Conservation (phyloP, 2,797 vertebrate genomes). For the Myripristis jacobus region DNA sequence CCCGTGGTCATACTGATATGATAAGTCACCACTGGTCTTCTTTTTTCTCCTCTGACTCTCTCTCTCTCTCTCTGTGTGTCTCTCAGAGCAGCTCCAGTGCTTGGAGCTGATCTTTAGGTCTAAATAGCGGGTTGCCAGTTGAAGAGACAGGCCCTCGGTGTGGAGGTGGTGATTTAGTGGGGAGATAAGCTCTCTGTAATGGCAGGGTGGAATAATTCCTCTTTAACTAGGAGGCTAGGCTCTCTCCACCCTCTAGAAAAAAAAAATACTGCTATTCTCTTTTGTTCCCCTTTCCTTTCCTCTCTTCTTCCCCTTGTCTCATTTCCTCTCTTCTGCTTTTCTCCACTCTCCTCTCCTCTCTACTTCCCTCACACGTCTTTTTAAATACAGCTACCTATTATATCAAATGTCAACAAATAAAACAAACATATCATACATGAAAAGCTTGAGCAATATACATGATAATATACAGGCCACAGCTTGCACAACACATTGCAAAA, state of each 20-base stretch:
- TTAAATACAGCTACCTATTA: conserved; percentile 19
- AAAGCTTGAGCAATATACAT: conserved; percentile 6
- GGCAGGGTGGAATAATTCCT: conserved; percentile 92
- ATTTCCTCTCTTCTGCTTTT: not conserved
- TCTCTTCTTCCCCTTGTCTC: conserved; percentile 4
- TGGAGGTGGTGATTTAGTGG: conserved; percentile 91
- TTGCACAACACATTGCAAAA: not conserved
- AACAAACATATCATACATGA: not conserved
- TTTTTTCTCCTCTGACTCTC: conserved; percentile 3
- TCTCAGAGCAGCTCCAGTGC: conserved; percentile 60
- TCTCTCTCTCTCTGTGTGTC: conserved; percentile 38
- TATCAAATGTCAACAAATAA: conserved; percentile 13
- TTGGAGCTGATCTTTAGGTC: conserved; percentile 86
- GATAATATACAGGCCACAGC: not conserved
- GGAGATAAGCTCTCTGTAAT: conserved; percentile 93
- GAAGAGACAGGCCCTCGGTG: conserved; percentile 73
- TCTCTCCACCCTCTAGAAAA: conserved; percentile 72
- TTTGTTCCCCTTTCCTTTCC: conserved; percentile 42
- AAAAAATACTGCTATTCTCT: conserved; percentile 58
- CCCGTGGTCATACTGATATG: conserved; percentile 45
- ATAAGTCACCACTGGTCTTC: conserved; percentile 45
- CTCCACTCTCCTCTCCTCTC: conserved; percentile 1
- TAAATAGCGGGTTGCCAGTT: conserved; percentile 88
- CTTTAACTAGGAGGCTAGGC: conserved; percentile 83
- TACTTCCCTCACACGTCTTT: conserved; percentile 15